Percentiles rank a stretch among this genome's conserved stretches.
phyloP scores from a whole-genome alignment of 1,140 invertebrate species.

The Portunus trituberculatus region DNA sequence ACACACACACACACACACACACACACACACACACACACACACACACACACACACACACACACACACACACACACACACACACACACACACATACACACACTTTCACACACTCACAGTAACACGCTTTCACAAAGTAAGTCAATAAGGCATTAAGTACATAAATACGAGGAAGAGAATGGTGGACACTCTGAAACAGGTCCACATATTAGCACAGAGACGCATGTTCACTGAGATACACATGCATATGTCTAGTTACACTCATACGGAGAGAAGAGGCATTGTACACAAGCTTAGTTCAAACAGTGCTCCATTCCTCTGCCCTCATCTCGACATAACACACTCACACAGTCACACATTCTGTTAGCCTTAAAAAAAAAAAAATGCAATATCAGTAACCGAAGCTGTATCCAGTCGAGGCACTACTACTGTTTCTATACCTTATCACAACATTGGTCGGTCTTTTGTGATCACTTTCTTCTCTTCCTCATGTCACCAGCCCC shows the following conservation, averaged over 20 bases:
- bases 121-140: background rate
- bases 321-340: too few species aligned
- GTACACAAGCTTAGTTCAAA: too few species aligned
- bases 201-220: background rate
- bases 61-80: constrained; percentile 39
- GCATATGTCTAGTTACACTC: background rate
- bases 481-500: too few species aligned
- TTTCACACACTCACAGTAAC: background rate
- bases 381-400: too few species aligned
- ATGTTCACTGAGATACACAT: background rate
- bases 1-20: constrained; percentile 18
- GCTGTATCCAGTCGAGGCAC: too few species aligned
- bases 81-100: constrained; percentile 37
- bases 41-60: constrained; percentile 51
- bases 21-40: constrained; percentile 44
- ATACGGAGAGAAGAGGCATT: background rate
- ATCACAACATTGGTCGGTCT: too few species aligned
- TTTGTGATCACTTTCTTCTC: too few species aligned
- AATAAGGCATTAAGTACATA: background rate
- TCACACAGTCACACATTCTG: background rate
- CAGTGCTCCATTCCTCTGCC: too few species aligned
- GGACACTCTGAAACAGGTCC: background rate
- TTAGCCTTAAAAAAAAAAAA: too few species aligned
- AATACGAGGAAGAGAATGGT: background rate
- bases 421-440: too few species aligned